Evolutionary conservation across 1,140 invertebrate genomes (phyloP), one percentile per base, ranked within the genome.

Genomic region (Leptopilina clavipes): DNA sequence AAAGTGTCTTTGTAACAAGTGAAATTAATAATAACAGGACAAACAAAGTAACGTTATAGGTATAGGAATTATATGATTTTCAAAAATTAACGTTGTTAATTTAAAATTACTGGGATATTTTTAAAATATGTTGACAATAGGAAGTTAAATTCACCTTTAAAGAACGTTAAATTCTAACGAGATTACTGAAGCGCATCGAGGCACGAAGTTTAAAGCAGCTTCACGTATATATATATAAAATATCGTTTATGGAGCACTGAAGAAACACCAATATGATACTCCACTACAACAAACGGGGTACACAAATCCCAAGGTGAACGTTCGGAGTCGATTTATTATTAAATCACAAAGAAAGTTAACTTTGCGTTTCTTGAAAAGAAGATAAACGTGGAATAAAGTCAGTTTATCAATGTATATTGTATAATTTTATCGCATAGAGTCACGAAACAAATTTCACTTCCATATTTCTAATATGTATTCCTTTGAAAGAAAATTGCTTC

Each of bases 201-300:
- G 59, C 59, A 65, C 59, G 59, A 65, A 65, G 59, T 65, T 65
- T 65, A 65, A n/a, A 65, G 59, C 59, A 65, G 59, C 59, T 25
- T 31, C 22, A 31, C 59, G 22, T 65, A 65, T 40, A 40, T 40
- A 40, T 40, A 22, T 65, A 65, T 65, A 65, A 59, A 65, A 59
- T 65, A 65, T 65, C 59, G 59, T 65, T 65, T 65, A 65, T 65
- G 59, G 59, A 65, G 48, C 48, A 52, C n/a, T n/a, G 17, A 17
- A 52, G 10, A 65, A 31, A 31, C 12, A 14, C 3, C 59, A 7
- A 54, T 54, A 54, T 8, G 17, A 54, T 40, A 7, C 37, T 31
- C 14, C n/a, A 65, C 25, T 31, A 65, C 5, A 12, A 25, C 59
- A 3, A 31, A 8, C 59, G 31, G 31, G 59, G 59, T 3, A n/a